Conservation (phyloP, 1,140 invertebrate genomes). For the Euura saliciscinereae region DNA sequence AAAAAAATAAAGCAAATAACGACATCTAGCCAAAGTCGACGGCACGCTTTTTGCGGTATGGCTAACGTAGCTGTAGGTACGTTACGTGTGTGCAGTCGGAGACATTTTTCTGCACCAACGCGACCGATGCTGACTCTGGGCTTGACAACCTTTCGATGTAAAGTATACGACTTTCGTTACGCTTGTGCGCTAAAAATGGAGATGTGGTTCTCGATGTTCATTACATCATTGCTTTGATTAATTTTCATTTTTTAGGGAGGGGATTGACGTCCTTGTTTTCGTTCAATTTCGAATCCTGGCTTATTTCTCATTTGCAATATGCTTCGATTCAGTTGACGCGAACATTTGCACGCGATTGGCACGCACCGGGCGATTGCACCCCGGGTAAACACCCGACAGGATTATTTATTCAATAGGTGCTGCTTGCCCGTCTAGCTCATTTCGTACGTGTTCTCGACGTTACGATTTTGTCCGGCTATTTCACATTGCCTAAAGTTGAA, state of each 20-base stretch:
- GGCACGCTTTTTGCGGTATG: not conserved
- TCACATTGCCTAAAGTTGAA: slow-evolving; percentile 1
- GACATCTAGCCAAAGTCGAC: not conserved
- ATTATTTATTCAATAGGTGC: slow-evolving; percentile 5
- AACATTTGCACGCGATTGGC: not conserved
- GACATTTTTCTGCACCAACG: not conserved
- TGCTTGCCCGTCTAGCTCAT: not conserved
- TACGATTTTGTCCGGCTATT: not conserved
- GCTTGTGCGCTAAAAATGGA: not conserved
- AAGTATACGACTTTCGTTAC: not conserved
- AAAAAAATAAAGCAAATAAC: not conserved
- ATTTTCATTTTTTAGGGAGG: too few relatives aligned
- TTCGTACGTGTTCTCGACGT: not conserved
- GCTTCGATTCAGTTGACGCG: too few relatives aligned
- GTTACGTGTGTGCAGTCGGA: not conserved
- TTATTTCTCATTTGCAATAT: too few relatives aligned
- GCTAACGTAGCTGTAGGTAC: not conserved
- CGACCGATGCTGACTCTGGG: not conserved
- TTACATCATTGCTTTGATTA: too few relatives aligned
- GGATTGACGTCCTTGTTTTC: too few relatives aligned
- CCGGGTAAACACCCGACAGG: not conserved
- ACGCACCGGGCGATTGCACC: too few relatives aligned
- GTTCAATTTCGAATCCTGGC: too few relatives aligned
- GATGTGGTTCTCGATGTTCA: not conserved
- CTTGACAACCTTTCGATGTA: not conserved